These are phyloP conservation scores for Dreissena rostriformis DNA, from an alignment of 1,140 invertebrate species.

Conservation along the genomic window DNA sequence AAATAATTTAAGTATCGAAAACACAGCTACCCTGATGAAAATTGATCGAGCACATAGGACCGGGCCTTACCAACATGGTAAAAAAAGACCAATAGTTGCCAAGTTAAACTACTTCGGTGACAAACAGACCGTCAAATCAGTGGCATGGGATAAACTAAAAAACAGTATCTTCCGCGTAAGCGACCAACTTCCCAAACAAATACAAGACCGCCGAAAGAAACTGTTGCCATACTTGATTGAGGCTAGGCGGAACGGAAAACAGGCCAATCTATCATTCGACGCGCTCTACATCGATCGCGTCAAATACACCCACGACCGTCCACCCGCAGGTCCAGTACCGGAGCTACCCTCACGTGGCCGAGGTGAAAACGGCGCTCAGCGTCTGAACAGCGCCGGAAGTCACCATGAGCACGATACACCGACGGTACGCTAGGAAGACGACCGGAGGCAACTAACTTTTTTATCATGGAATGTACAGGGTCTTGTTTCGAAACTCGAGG, in stretches of 20 bases:
- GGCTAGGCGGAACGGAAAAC: not conserved
- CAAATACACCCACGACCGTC: slow-evolving; percentile 6
- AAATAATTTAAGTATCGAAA: slow-evolving; percentile 9
- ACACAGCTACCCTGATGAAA: not conserved
- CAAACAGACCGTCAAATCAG: slow-evolving; percentile 4
- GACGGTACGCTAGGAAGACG: not conserved
- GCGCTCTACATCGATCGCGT: slow-evolving; percentile 6
- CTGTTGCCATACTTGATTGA: slow-evolving; percentile 14
- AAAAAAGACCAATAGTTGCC: slow-evolving; percentile 10
- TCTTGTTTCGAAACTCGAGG: not conserved
- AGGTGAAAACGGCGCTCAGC: not conserved
- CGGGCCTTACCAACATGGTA: not conserved
- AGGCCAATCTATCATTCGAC: slow-evolving; percentile 10
- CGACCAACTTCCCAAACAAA: not conserved
- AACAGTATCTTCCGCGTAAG: not conserved
- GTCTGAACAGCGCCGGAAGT: not conserved
- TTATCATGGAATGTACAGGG: slow-evolving; percentile 12
- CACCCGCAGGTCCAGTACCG: not conserved
- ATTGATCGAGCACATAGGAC: not conserved
- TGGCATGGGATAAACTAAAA: not conserved
- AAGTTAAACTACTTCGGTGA: slow-evolving; percentile 18
- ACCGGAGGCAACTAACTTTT: not conserved
- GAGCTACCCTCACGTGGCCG: not conserved
- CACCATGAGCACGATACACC: not conserved
- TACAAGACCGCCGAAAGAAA: slow-evolving; percentile 1